Conservation (phyloP, 1,140 invertebrate species). For the Drosophila neocordata region DNA sequence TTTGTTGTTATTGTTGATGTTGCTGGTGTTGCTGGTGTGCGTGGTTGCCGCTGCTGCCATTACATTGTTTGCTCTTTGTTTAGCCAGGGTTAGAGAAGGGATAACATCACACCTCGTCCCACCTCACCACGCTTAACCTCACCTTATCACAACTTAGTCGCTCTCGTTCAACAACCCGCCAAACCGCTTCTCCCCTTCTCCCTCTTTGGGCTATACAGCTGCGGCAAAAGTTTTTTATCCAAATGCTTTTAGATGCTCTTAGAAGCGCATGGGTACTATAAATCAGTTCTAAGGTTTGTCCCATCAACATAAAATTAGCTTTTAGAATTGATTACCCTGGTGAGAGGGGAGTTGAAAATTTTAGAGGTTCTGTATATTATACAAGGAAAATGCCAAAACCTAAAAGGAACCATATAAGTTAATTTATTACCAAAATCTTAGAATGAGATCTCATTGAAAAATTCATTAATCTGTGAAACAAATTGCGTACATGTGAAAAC, state of each 20-base stretch:
- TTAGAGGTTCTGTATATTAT: no score
- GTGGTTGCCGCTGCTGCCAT: slow-evolving; percentile 64
- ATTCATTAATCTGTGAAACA: no score
- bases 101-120: slow-evolving; percentile 3
- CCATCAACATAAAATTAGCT: slow-evolving; percentile 8
- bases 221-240: slow-evolving; percentile 47
- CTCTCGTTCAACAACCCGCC: background rate
- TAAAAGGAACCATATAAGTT: no score
- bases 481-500: no score
- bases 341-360: background rate
- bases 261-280: slow-evolving; percentile 14
- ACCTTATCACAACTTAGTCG: slow-evolving; percentile 7
- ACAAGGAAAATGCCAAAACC: no score
- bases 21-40: slow-evolving; percentile 46
- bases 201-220: slow-evolving; percentile 41
- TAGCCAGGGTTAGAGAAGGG: slow-evolving; percentile 41
- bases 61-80: slow-evolving; percentile 78
- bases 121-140: background rate
- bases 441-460: no score
- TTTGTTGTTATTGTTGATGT: slow-evolving; percentile 32
- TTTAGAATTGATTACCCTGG: background rate
- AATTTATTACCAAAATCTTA: no score
- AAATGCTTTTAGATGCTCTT: slow-evolving; percentile 13
- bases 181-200: background rate
- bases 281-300: slow-evolving; percentile 21